phyloP scores from a whole-genome alignment of 1,140 invertebrate species.

The Episyrphus balteatus region DNA sequence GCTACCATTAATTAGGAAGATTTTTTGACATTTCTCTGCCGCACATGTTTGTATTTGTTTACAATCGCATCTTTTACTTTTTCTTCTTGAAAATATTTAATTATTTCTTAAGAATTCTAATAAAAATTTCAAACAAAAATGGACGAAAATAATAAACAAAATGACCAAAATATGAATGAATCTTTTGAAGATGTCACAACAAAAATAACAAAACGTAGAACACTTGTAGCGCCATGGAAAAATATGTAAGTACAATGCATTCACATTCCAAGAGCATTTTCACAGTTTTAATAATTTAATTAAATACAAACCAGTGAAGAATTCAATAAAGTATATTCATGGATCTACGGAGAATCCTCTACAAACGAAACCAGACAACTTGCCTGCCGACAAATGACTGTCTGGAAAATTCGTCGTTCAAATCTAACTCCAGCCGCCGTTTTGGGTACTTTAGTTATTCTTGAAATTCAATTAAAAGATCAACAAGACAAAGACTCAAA shows the following conservation, averaged over 20 bases:
- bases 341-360: slow-evolving; percentile 12
- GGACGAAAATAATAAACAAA: too few relatives aligned
- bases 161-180: too few relatives aligned
- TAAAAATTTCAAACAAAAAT: too few relatives aligned
- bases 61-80: too few relatives aligned
- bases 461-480: slow-evolving; percentile 19
- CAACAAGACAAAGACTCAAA: background rate
- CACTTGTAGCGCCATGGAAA: background rate
- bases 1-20: too few relatives aligned
- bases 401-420: slow-evolving; percentile 25
- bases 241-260: slow-evolving; percentile 1
- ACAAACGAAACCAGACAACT: slow-evolving; percentile 3
- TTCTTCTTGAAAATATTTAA: too few relatives aligned
- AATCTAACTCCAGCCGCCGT: slow-evolving; percentile 29
- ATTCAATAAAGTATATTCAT: slow-evolving; percentile 20
- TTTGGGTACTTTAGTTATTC: slow-evolving; percentile 23
- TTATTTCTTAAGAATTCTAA: too few relatives aligned
- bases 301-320: slow-evolving; percentile 15
- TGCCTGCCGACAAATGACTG: slow-evolving; percentile 16
- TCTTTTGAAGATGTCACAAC: too few relatives aligned
- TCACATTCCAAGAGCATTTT: background rate
- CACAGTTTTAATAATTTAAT: background rate
- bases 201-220: background rate
- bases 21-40: too few relatives aligned
- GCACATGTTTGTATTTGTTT: too few relatives aligned